A percentile compares a stretch with the other conserved stretches of the same genome.
These are phyloP conservation scores for Tinea semifulvella DNA, from an alignment of 2,888 invertebrate species.

Conservation along the genomic window DNA sequence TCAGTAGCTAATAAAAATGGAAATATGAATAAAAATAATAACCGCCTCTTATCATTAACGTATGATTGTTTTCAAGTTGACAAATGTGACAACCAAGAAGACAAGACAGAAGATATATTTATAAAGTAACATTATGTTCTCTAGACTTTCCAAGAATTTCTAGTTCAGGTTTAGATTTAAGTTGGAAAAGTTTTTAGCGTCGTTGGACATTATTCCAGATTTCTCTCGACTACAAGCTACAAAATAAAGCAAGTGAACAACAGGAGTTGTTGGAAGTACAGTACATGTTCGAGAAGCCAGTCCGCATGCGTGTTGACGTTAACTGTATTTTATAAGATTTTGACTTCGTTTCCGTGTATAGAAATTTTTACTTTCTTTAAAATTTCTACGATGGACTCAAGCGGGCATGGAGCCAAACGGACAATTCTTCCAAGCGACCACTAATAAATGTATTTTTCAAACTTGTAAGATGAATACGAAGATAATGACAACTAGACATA, in stretches of 20 bases:
- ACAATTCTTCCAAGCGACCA: conserved; percentile 31
- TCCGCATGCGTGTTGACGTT: conserved; percentile 50
- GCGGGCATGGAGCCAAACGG: conserved; percentile 52
- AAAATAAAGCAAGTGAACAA: conserved; percentile 39
- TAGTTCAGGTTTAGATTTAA: conserved; percentile 22
- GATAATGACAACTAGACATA: conserved; percentile 10
- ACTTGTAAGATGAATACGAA: conserved; percentile 12
- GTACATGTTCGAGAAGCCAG: conserved; percentile 35
- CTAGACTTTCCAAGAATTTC: conserved; percentile 1
- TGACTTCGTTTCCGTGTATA: conserved; percentile 45
- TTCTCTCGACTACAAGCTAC: conserved; percentile 32
- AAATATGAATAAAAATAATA: no score
- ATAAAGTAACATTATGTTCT: neutral
- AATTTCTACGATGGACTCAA: conserved; percentile 39
- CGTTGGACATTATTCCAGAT: conserved; percentile 33
- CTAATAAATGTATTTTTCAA: conserved; percentile 13
- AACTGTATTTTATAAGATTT: conserved; percentile 56
- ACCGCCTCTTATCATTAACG: no score
- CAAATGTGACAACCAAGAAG: no score
- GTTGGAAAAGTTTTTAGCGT: conserved; percentile 31
- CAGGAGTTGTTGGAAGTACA: conserved; percentile 27
- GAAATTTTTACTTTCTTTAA: conserved; percentile 46
- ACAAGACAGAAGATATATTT: neutral
- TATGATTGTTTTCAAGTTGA: no score
- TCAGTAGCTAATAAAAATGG: no score